These are phyloP conservation scores for Hirtodrosophila alboralis DNA, from an alignment of 2,888 invertebrate species.

Conservation along the genomic window DNA sequence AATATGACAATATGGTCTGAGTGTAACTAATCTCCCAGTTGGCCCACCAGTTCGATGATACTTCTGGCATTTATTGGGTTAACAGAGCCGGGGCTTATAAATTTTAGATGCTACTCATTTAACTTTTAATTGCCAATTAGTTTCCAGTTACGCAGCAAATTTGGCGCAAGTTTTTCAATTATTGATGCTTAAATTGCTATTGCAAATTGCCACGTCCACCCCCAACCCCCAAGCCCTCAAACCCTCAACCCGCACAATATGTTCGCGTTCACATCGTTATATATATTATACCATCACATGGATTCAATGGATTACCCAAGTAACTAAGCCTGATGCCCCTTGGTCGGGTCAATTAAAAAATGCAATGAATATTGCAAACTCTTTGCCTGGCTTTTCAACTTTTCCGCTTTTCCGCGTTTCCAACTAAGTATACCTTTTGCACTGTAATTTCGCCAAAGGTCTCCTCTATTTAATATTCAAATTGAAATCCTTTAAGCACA, in stretches of 20 bases:
- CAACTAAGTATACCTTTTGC: constrained; percentile 17
- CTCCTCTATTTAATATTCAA: constrained; percentile 40
- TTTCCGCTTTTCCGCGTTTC: constrained; percentile 14
- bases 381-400: constrained; percentile 10
- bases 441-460: background rate
- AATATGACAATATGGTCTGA: constrained; percentile 26
- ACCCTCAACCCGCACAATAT: constrained; percentile 23
- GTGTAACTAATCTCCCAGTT: constrained; percentile 1
- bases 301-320: constrained; percentile 5
- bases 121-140: constrained; percentile 62
- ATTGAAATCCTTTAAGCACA: constrained; percentile 26
- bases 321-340: constrained; percentile 16
- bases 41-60: constrained; percentile 4
- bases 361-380: constrained; percentile 27
- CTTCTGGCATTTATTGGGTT: constrained; percentile 12
- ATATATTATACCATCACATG: background rate
- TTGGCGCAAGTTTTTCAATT: constrained; percentile 58
- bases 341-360: constrained; percentile 43
- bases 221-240: background rate
- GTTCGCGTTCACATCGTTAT: constrained; percentile 36
- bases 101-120: constrained; percentile 55
- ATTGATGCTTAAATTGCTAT: constrained; percentile 53
- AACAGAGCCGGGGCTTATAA: constrained; percentile 38
- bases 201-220: constrained; percentile 9
- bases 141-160: constrained; percentile 54